Percentiles rank a stretch among this genome's conserved stretches.
These are phyloP conservation scores for Graphium colonna DNA, from an alignment of 2,888 invertebrate genomes.

Conservation along the genomic window DNA sequence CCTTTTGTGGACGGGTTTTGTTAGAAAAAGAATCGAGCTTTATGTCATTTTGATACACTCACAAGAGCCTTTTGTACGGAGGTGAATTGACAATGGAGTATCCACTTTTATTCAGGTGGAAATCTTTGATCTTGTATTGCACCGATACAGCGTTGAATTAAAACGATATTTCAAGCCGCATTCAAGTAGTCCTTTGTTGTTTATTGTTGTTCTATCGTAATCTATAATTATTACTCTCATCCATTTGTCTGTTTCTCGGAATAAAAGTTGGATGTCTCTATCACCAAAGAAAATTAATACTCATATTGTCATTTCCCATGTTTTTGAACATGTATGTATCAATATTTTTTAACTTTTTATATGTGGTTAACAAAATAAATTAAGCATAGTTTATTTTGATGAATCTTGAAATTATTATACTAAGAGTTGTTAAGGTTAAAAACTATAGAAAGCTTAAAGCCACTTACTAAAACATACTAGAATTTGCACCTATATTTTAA, in stretches of 20 bases:
- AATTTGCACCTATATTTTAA: no score
- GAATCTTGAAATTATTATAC: no score
- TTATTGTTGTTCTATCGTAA: slow-evolving; percentile 40
- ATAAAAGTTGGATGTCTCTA: not conserved
- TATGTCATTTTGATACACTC: slow-evolving; percentile 80
- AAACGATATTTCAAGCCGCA: slow-evolving; percentile 74
- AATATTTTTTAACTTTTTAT: no score
- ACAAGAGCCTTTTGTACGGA: slow-evolving; percentile 64
- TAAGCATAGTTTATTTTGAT: no score
- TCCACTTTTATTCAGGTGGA: slow-evolving; percentile 64
- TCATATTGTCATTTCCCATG: no score
- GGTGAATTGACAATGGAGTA: slow-evolving; percentile 47
- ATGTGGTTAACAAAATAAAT: no score
- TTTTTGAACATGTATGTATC: no score
- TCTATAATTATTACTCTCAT: slow-evolving; percentile 7
- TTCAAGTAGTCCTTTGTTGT: slow-evolving; percentile 67
- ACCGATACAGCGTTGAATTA: slow-evolving; percentile 67
- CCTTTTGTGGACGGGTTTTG: slow-evolving; percentile 69
- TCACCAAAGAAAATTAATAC: no score
- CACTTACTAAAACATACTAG: no score
- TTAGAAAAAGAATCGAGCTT: slow-evolving; percentile 64
- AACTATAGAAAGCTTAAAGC: no score
- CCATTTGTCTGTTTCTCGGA: not conserved
- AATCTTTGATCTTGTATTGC: slow-evolving; percentile 48
- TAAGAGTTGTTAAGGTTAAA: no score